Evolutionary conservation across 2,888 invertebrate species (phyloP).

Genomic region (Mayetiola destructor): DNA sequence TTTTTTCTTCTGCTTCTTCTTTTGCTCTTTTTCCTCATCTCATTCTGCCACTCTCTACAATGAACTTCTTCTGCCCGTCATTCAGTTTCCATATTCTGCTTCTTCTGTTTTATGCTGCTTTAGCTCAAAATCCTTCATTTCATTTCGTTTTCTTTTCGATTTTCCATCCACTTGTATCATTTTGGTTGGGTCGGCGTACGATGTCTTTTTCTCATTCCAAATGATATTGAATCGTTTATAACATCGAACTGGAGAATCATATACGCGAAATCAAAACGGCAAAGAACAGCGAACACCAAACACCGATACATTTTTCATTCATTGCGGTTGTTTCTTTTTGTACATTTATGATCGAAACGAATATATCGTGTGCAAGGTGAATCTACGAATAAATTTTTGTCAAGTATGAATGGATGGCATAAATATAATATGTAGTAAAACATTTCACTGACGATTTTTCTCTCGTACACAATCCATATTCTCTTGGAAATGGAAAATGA

Average conservation of each 20-base stretch:
- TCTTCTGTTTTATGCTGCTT: not conserved
- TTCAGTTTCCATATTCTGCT: too few relatives aligned
- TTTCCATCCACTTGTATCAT: slow-evolving; percentile 11
- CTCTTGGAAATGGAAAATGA: too few relatives aligned
- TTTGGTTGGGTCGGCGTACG: not conserved
- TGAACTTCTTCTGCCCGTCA: too few relatives aligned
- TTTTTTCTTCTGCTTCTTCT: not conserved
- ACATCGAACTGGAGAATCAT: not conserved
- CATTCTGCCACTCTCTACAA: too few relatives aligned
- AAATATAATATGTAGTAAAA: too few relatives aligned
- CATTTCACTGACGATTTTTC: too few relatives aligned
- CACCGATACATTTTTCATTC: not conserved
- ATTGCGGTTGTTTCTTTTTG: slow-evolving; percentile 1
- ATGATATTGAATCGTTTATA: too few relatives aligned
- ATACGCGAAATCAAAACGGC: slow-evolving; percentile 10
- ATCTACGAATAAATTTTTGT: too few relatives aligned
- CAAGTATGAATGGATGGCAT: too few relatives aligned
- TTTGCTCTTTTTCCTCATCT: not conserved
- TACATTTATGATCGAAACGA: not conserved
- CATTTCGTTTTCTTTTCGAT: not conserved
- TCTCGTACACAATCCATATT: too few relatives aligned
- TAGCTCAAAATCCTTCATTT: not conserved
- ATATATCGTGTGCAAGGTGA: slow-evolving; percentile 8
- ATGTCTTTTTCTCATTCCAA: too few relatives aligned
- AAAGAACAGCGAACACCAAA: not conserved